A percentile compares a stretch with the other conserved stretches of the same genome.
phyloP scores from a whole-genome alignment of 2,888 invertebrate species.

The Cactoblastis cactorum region DNA sequence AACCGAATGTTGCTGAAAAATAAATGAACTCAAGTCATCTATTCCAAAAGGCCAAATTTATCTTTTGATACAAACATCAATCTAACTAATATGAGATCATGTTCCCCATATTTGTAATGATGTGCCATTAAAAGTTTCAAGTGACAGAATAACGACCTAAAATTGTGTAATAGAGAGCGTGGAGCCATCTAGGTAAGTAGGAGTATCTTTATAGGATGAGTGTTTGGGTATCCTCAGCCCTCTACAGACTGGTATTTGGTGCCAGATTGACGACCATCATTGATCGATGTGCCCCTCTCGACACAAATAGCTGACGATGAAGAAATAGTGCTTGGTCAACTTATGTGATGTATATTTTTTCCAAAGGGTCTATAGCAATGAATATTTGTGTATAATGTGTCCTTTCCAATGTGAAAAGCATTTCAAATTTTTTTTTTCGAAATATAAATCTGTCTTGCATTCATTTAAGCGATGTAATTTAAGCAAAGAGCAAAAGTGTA shows the following conservation, averaged over 20 bases:
- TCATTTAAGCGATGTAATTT: too few relatives aligned
- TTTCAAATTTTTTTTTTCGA: too few relatives aligned
- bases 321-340: neutral
- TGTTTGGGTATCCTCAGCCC: neutral
- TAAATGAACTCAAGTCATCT: too few relatives aligned
- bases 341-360: neutral
- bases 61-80: too few relatives aligned
- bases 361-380: neutral
- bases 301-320: neutral
- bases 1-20: too few relatives aligned
- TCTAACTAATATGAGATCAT: neutral
- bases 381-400: neutral
- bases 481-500: too few relatives aligned
- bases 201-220: too few relatives aligned
- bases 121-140: neutral
- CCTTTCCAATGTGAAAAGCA: too few relatives aligned
- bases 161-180: neutral
- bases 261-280: slow-evolving; percentile 50
- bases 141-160: neutral
- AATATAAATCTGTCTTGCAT: too few relatives aligned
- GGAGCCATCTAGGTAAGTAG: neutral
- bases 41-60: too few relatives aligned
- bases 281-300: slow-evolving; percentile 43
- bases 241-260: slow-evolving; percentile 26
- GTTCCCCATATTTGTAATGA: too few relatives aligned